Evolutionary conservation across 2,113 vertebrate genomes (phyloP), one percentile per base, ranked within the genome.

Genomic region (Chaetops frenatus): DNA sequence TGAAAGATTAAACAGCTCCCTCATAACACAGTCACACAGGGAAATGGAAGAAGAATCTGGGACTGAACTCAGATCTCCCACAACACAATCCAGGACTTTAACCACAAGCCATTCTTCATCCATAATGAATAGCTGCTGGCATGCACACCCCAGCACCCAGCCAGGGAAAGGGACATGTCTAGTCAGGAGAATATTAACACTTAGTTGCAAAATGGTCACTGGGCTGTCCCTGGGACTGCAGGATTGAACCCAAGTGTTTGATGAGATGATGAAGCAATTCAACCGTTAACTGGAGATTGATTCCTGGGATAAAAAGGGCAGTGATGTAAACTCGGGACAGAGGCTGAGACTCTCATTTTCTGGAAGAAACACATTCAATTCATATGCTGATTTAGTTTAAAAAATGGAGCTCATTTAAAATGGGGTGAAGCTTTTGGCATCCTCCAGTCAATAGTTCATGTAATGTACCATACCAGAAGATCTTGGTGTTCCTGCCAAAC

Each of bases 401-500:
- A 92, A 95, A 95, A 84, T 62, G 48, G 90, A 97, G 80, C 92
- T 96, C 57, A 29, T 96, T 96, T 94, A 61, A 95, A 94, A 81
- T 16, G 80, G 95, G 88, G 92, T 92, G 94, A 97, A 94, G 92
- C 72, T 94, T 94, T 88, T 96, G 96, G 95, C 94, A 77, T 64
- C 53, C 88, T 80, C 42, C 28, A 96, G 91, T 57, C 97, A 31
- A 67, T 76, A 94, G 90, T 90, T 96, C 94, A 74, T 88, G 92
- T 74, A 74, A 87, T 80, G 94, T 91, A 95, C 94, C 94, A 92
- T 88, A 93, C 69, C 91, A 96, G 90, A 95, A 74, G 96, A 92
- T 95, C 90, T 95, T 8, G 28, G 60, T 95, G 93, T 97, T 93
- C 95, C 93, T 95, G 96, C 96, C 97, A 96, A 95, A 47, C 85